A percentile compares a stretch with the other conserved stretches of the same genome.
phyloP scores from a whole-genome alignment of 2,113 vertebrate genomes.

The Ovis canadensis region DNA sequence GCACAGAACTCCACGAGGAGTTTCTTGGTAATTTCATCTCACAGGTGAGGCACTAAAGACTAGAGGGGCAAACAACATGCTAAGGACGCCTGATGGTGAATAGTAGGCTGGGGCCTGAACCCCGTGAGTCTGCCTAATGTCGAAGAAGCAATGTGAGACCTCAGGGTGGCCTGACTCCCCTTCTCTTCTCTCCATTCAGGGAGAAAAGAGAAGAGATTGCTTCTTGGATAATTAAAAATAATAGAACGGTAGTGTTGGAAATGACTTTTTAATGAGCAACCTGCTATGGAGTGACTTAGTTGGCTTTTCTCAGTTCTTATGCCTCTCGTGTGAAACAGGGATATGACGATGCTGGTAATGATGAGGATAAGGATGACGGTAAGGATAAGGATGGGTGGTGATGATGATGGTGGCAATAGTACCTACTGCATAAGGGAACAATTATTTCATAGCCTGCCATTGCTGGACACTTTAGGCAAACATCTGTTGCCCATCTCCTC shows the following conservation, averaged over 20 bases:
- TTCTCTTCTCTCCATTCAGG: neutral
- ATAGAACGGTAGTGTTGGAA: neutral
- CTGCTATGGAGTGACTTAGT: neutral
- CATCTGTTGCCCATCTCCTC: neutral
- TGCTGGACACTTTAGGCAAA: neutral
- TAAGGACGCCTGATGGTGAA: neutral
- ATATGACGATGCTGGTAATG: neutral
- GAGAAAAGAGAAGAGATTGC: neutral
- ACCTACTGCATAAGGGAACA: neutral
- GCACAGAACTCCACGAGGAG: neutral
- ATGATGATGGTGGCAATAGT: rapidly evolving
- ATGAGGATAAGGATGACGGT: rapidly evolving
- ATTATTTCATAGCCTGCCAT: neutral
- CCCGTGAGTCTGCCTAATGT: neutral
- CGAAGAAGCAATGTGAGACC: neutral
- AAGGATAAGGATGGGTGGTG: rapidly evolving
- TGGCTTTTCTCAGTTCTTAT: neutral
- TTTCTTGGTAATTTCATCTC: neutral
- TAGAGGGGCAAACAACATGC: neutral
- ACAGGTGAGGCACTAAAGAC: neutral
- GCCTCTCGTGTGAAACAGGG: neutral
- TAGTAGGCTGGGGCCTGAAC: neutral
- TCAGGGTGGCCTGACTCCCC: neutral
- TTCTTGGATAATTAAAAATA: neutral
- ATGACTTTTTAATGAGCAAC: neutral